Conservation (phyloP, 2,797 vertebrate species). For the Glyptemys insculpta region DNA sequence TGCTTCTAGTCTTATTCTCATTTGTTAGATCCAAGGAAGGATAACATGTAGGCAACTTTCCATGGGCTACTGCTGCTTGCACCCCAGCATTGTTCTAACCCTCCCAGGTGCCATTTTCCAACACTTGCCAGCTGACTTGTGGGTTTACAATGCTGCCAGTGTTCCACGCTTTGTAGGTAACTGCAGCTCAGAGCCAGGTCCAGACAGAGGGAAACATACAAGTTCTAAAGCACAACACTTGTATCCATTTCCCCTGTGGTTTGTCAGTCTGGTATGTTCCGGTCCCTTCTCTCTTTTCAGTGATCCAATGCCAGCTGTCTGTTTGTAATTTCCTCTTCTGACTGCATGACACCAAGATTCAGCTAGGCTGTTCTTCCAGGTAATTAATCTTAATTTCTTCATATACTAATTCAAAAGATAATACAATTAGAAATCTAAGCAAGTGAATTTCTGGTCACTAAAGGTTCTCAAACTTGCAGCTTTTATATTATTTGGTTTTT, state of each 20-base stretch:
- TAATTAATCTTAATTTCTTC: not conserved
- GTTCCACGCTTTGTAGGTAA: not conserved
- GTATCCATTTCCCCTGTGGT: not conserved
- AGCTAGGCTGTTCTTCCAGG: not conserved
- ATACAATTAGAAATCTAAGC: not conserved
- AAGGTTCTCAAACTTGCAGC: not conserved
- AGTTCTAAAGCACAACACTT: not conserved
- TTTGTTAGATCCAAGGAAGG: not conserved
- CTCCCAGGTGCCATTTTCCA: not conserved
- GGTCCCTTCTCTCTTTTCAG: slow-evolving; percentile 9
- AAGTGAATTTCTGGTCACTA: not conserved
- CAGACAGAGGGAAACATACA: not conserved
- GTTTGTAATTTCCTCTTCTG: not conserved
- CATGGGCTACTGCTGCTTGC: not conserved
- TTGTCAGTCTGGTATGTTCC: not conserved
- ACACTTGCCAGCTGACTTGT: not conserved
- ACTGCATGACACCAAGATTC: not conserved
- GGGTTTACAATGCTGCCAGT: slow-evolving; percentile 45
- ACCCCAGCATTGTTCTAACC: not conserved
- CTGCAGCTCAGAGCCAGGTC: not conserved
- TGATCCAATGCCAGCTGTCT: not conserved
- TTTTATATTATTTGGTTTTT: not conserved
- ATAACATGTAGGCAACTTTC: not conserved
- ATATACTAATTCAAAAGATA: not conserved
- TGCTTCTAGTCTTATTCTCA: not conserved